Evolutionary conservation across 1,140 invertebrate species (phyloP).

Genomic region (Cardiocondyla obscurior): DNA sequence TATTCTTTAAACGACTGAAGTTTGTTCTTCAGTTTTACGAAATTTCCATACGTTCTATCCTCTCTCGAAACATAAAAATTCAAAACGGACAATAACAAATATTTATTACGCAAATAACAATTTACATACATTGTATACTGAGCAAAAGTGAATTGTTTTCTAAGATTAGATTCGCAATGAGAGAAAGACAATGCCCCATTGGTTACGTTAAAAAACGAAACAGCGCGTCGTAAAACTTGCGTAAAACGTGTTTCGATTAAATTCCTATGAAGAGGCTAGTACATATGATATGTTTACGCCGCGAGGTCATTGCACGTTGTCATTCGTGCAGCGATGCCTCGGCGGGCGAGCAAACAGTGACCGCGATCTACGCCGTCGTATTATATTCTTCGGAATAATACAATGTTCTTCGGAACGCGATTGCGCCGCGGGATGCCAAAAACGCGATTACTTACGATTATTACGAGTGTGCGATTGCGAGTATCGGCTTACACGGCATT

Average conservation of each 20-base stretch:
- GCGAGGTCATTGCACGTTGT: no score
- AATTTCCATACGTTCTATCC: neutral
- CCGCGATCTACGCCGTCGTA: no score
- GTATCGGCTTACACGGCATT: no score
- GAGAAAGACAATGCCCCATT: neutral
- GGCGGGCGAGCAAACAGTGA: neutral
- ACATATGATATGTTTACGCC: neutral
- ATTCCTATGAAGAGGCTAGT: neutral
- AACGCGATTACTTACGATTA: no score
- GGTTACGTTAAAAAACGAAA: neutral
- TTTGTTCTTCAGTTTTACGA: neutral
- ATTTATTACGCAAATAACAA: neutral
- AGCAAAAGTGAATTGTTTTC: neutral
- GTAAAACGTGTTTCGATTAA: neutral
- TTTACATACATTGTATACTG: neutral
- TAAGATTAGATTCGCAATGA: neutral
- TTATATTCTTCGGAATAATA: no score
- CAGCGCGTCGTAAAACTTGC: neutral
- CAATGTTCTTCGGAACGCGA: no score
- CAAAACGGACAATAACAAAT: neutral
- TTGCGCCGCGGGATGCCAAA: no score
- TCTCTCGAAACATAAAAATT: neutral
- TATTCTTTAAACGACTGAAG: no score
- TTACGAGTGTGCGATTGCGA: no score
- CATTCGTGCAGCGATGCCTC: neutral